phyloP scores from a whole-genome alignment of 2,113 vertebrate species.

The Callipepla squamata region DNA sequence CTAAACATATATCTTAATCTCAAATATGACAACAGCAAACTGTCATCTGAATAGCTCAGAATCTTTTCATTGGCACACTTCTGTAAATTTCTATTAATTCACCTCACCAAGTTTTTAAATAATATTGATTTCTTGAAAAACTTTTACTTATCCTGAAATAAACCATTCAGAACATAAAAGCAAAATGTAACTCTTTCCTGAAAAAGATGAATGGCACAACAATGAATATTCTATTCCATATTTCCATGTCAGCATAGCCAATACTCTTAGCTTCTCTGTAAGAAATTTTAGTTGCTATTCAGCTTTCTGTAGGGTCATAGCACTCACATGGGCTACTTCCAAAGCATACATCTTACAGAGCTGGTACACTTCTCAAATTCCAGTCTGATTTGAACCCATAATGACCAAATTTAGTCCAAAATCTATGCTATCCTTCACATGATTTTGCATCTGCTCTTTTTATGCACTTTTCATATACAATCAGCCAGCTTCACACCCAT shows the following conservation, averaged over 20 bases:
- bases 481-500: not conserved
- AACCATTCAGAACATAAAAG: not conserved
- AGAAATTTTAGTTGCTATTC: not conserved
- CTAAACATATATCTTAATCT: not conserved
- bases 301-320: not conserved
- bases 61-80: not conserved
- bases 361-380: not conserved
- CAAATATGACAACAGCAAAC: not conserved
- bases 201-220: not conserved
- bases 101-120: not conserved
- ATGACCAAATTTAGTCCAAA: not conserved
- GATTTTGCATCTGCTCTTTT: not conserved
- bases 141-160: not conserved
- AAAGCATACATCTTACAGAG: not conserved
- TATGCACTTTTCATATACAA: not conserved
- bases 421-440: not conserved
- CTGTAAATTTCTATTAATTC: not conserved
- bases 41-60: not conserved
- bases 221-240: not conserved
- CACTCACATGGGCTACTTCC: not conserved
- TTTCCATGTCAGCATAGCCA: not conserved
- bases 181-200: not conserved
- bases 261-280: not conserved
- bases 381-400: not conserved
- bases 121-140: not conserved